These are phyloP conservation scores for Drosophila recens DNA, from an alignment of 2,888 invertebrate species.

Conservation along the genomic window DNA sequence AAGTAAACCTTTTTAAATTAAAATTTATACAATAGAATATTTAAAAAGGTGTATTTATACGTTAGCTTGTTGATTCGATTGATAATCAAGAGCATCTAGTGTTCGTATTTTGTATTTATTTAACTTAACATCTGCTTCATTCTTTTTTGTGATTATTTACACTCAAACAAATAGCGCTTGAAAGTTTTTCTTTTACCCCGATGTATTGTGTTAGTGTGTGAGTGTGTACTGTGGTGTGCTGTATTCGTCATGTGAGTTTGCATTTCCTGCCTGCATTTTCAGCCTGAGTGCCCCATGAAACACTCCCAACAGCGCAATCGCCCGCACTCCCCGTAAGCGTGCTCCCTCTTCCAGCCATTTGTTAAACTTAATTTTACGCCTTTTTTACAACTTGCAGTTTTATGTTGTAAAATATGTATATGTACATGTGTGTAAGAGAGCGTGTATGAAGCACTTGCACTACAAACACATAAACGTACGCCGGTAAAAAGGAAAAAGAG, in stretches of 20 bases:
- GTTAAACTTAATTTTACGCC: conserved; percentile 80
- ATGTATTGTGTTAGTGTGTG: conserved; percentile 30
- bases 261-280: conserved; percentile 79
- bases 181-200: conserved; percentile 64
- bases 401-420: conserved; percentile 61
- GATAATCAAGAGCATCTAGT: conserved; percentile 30
- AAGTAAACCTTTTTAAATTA: no score
- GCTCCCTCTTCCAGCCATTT: conserved; percentile 52
- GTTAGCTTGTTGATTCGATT: not conserved
- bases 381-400: conserved; percentile 78
- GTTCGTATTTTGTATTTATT: conserved; percentile 26
- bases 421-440: conserved; percentile 7
- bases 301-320: conserved; percentile 35
- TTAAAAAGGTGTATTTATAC: no score
- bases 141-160: conserved; percentile 74
- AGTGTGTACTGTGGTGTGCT: conserved; percentile 23
- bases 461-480: conserved; percentile 44
- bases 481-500: not conserved
- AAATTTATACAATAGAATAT: no score
- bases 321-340: not conserved
- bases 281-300: conserved; percentile 69
- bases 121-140: conserved; percentile 29
- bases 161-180: conserved; percentile 78
- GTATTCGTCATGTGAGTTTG: conserved; percentile 65
- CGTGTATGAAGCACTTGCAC: conserved; percentile 41